Conservation (phyloP, 2,113 vertebrate genomes). For the Periophthalmodon schlosseri region DNA sequence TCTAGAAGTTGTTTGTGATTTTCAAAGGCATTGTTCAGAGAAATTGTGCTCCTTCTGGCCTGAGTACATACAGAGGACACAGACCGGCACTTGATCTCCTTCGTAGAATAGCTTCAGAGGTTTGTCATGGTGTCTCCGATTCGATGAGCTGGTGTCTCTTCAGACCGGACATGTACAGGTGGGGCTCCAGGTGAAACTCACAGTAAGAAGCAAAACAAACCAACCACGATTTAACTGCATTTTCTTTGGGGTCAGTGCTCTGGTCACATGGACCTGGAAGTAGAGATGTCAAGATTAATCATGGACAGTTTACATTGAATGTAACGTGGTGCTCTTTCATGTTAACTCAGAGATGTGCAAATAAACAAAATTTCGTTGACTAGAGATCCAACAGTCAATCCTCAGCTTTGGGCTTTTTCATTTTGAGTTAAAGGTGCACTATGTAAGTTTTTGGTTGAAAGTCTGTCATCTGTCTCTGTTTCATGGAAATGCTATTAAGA, state of each 20-base stretch:
- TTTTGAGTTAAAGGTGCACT: too few species aligned
- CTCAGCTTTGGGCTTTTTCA: too few species aligned
- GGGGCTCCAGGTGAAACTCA: neutral
- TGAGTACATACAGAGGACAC: neutral
- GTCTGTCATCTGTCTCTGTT: too few species aligned
- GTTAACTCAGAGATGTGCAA: too few species aligned
- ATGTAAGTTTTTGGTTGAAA: too few species aligned
- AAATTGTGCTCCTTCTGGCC: neutral
- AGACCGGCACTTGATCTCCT: neutral
- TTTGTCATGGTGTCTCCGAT: neutral
- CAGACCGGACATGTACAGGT: neutral
- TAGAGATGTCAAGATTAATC: neutral
- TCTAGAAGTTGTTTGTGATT: neutral
- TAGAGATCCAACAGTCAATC: too few species aligned
- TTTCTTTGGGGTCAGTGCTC: neutral
- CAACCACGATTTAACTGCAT: neutral
- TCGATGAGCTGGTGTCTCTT: neutral
- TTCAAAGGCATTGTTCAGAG: neutral
- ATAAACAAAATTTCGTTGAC: too few species aligned
- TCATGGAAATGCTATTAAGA: too few species aligned
- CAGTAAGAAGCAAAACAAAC: conserved; percentile 1
- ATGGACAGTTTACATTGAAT: too few species aligned
- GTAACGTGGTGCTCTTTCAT: too few species aligned
- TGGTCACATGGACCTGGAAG: neutral
- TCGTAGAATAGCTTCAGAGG: neutral